These are phyloP conservation scores for Anguilla japonica DNA, from an alignment of 2,113 vertebrate genomes.

Conservation along the genomic window DNA sequence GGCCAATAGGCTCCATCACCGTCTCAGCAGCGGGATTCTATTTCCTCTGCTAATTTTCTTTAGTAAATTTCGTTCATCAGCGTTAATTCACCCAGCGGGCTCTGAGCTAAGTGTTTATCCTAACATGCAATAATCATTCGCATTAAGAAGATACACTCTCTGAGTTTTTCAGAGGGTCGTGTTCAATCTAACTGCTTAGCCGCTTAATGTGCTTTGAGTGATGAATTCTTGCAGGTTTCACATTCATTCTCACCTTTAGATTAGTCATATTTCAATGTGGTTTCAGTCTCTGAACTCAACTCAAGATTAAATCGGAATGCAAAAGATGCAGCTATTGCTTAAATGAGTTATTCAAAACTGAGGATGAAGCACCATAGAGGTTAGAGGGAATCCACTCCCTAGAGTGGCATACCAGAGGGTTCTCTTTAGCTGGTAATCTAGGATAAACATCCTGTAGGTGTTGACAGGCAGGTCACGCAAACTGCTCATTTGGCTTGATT, in stretches of 20 bases:
- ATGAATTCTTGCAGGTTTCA: too few species aligned
- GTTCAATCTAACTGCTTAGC: background rate
- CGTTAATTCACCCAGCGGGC: slow-evolving; percentile 41
- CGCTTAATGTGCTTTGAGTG: background rate
- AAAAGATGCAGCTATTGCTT: background rate
- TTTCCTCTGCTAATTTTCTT: slow-evolving; percentile 51
- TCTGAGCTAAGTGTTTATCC: slow-evolving; percentile 53
- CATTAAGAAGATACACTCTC: slow-evolving; percentile 71
- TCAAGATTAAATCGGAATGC: background rate
- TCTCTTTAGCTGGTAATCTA: background rate
- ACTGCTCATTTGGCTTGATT: background rate
- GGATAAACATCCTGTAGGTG: background rate
- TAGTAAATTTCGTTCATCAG: slow-evolving; percentile 57
- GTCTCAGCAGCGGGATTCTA: slow-evolving; percentile 6
- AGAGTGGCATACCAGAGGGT: background rate
- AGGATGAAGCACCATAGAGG: background rate
- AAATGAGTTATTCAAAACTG: background rate
- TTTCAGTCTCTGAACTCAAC: background rate
- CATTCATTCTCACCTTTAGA: too few species aligned
- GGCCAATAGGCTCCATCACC: background rate
- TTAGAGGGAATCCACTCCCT: background rate
- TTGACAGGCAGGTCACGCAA: background rate
- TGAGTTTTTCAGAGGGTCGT: slow-evolving; percentile 13
- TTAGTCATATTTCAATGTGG: background rate
- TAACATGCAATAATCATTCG: slow-evolving; percentile 73